Evolutionary conservation across 2,888 invertebrate genomes (phyloP), one percentile per base, ranked within the genome.

Genomic region (Parasteatoda lunata): DNA sequence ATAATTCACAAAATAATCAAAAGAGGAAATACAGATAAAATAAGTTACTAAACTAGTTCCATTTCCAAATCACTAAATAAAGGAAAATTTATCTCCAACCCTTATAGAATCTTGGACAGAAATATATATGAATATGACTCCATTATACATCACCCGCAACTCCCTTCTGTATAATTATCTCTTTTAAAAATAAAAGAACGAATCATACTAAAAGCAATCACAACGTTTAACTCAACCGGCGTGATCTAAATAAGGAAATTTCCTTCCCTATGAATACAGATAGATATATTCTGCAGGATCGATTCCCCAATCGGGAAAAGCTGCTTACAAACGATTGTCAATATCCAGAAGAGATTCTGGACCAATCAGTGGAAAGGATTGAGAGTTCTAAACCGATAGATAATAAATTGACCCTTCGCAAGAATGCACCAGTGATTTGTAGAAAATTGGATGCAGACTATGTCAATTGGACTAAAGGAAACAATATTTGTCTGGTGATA

Each of bases 331-430:
- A 68, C 68, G 77, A 77, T 68, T 68, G 52, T 65, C 68, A 77
- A 77, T 68, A 75, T 52, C 15, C 9, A 7, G 59, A 77, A 70
- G 49, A 78, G 70, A 69, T 69, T 70, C 59, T 68, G 59, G 54
- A 51, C 48, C 70, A 70, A 70, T 49, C 47, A 59, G n/a, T 59
- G 68, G 59, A 69, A 78, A 78, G 78, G 78, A 78, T 78, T 68
- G 78, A 48, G 68, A 71, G 65, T 30, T 68, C 66, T 51, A 66
- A 45, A 52, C 15, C 45, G 51, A 77, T 68, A 66, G 77, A 51
- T 77, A 77, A 68, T 77, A 77, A 77, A 77, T 77, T 51, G 77
- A 13, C 45, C 59, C 59, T n/a, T 59, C n/a, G 13, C 9, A 30
- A 30, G 45, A 45, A 11, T n/a, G 66, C 52, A 30, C 13, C 45